A percentile compares a stretch with the other conserved stretches of the same genome.
phyloP scores from a whole-genome alignment of 2,888 invertebrate species.

The Schizotus pectinicornis region DNA sequence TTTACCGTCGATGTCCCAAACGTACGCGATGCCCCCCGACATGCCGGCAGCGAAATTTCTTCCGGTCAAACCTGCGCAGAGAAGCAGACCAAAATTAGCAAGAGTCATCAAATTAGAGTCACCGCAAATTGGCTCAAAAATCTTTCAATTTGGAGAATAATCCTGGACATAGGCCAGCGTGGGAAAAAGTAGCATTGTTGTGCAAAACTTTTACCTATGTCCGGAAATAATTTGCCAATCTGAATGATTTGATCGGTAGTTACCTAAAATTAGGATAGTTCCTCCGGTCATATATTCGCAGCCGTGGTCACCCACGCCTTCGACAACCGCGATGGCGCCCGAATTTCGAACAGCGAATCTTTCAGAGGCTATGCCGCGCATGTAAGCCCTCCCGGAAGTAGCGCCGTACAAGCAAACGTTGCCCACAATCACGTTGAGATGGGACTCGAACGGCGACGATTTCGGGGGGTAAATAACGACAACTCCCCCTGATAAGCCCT shows the following conservation, averaged over 20 bases:
- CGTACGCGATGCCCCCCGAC: constrained; percentile 94
- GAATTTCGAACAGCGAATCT: constrained; percentile 98
- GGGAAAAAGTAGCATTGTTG: too few relatives aligned
- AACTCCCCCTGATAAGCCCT: constrained; percentile 93
- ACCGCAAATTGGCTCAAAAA: too few relatives aligned
- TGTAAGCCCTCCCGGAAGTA: constrained; percentile 91
- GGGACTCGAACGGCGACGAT: constrained; percentile 84
- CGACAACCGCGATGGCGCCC: constrained; percentile 93
- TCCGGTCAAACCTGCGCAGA: constrained; percentile 79
- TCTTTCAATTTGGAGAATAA: neutral
- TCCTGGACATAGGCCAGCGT: too few relatives aligned
- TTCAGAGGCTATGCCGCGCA: constrained; percentile 92
- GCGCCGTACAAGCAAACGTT: constrained; percentile 99
- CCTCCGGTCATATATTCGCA: constrained; percentile 99
- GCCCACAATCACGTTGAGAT: constrained; percentile 95
- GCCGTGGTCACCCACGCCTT: constrained; percentile 98
- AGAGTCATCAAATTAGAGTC: neutral
- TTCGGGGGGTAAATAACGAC: constrained; percentile 93
- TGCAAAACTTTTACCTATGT: too few relatives aligned
- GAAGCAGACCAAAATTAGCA: neutral
- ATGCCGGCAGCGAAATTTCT: constrained; percentile 99
- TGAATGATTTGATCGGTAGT: too few relatives aligned
- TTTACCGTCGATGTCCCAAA: constrained; percentile 87
- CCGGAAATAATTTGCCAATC: too few relatives aligned
- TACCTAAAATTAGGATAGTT: constrained; percentile 77